Evolutionary conservation across 2,113 vertebrate species (phyloP).

Genomic region (Prochilodus magdalenae): DNA sequence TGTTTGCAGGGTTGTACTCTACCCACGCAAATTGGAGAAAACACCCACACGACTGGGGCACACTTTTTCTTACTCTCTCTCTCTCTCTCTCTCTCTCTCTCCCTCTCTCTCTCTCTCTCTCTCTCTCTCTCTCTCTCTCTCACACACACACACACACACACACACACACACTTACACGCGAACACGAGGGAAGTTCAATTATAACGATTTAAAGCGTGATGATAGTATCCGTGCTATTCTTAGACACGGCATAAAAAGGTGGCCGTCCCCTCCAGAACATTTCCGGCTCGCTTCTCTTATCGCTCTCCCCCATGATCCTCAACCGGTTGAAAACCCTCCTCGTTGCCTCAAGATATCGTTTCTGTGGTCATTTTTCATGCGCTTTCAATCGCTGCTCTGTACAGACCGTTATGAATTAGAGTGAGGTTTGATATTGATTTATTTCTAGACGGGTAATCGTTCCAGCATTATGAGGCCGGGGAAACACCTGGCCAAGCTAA

Average conservation of each 20-base stretch:
- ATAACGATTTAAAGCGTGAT: slow-evolving; percentile 48
- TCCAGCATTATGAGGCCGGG: slow-evolving; percentile 55
- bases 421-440: slow-evolving; percentile 69
- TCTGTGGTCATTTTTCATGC: slow-evolving; percentile 64
- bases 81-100: slow-evolving; percentile 24
- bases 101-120: not conserved
- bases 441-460: slow-evolving; percentile 69
- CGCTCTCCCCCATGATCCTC: slow-evolving; percentile 50
- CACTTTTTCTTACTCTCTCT: too few relatives aligned
- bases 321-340: slow-evolving; percentile 35
- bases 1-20: slow-evolving; percentile 47
- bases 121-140: slow-evolving; percentile 31
- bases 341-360: slow-evolving; percentile 61
- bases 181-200: slow-evolving; percentile 58
- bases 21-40: slow-evolving; percentile 43
- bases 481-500: slow-evolving; percentile 50
- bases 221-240: slow-evolving; percentile 61
- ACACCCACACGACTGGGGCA: slow-evolving; percentile 6
- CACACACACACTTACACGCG: slow-evolving; percentile 32
- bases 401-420: slow-evolving; percentile 70
- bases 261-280: slow-evolving; percentile 42
- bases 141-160: slow-evolving; percentile 23
- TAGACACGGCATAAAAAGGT: slow-evolving; percentile 48
- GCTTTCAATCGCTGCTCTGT: slow-evolving; percentile 59
- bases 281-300: slow-evolving; percentile 62